Evolutionary conservation across 1,140 invertebrate species (phyloP), one percentile per base, ranked within the genome.

Genomic region (Neocloeon triangulifer): DNA sequence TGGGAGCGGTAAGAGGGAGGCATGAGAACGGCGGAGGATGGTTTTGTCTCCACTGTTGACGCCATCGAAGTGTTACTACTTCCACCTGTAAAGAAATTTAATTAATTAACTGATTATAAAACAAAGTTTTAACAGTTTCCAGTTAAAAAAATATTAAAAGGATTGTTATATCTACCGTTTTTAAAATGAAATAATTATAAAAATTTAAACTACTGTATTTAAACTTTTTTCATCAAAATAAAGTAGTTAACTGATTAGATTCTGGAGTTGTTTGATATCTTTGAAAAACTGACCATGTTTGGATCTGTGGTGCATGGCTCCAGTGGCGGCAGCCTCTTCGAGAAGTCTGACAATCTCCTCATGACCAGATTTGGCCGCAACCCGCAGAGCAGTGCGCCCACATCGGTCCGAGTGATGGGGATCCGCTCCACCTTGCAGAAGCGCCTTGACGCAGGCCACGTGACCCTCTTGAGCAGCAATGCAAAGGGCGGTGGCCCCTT

Each of bases 371-470:
- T 81, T 81, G 1, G 71, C 61, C 3, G 76, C 74, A 9, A 81
- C 73, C 41, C 73, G 62, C 28, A 76, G 59, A 4, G 76, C 73
- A 39, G 75, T 80, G 29, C 76, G 50, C 41, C 86, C 85, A 51
- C 80, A 92, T 40, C 82, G 73, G 53, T 94, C 86, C 0, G 81
- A 84, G 48, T 89, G 84, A 45, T 75, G 69, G 1, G 86, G 85
- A 64, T 92, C 82, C 1, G 86, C 88, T 19, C 82, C 81, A 42
- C 79, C 79, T 45, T 82, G 73, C 3, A 94, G 52, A 19, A 95
- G 53, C 32, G 78, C 72, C 33, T 75, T 55, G 0, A 92, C 86
- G 42, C 86, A 89, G 32, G 80, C 76, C 41, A 86, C 79, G 48
- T 95, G 86, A 1, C 88, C 88, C 63, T 41, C 38, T 43, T 69